phyloP scores from a whole-genome alignment of 2,797 vertebrate species.

The Parauchenoglanis punctatus region DNA sequence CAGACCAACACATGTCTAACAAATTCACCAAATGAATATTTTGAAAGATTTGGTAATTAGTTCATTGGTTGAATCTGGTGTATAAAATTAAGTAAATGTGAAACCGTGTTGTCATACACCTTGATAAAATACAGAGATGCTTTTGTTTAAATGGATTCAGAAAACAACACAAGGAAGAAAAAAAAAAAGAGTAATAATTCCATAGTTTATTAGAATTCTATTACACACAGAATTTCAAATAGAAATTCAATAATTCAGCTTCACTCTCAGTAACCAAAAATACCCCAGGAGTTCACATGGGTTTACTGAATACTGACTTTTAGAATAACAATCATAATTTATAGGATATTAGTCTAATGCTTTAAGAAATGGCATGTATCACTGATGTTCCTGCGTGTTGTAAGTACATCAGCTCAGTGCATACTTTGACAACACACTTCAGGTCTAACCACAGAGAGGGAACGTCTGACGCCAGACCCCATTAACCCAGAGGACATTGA shows the following conservation, averaged over 20 bases:
- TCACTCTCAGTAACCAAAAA: neutral
- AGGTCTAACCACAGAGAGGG: slow-evolving; percentile 79
- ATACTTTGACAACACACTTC: slow-evolving; percentile 34
- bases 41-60: neutral
- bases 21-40: neutral
- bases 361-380: neutral
- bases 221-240: neutral
- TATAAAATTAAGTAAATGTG: neutral
- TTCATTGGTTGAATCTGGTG: neutral
- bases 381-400: neutral
- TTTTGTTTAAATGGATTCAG: neutral
- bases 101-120: neutral
- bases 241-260: neutral
- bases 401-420: neutral
- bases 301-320: neutral
- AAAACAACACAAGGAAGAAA: neutral
- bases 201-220: neutral
- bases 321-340: neutral
- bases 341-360: neutral
- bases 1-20: neutral
- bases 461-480: slow-evolving; percentile 79
- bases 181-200: neutral
- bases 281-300: neutral
- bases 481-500: slow-evolving; percentile 84
- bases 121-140: neutral